phyloP scores from a whole-genome alignment of 2,888 invertebrate species.

The Drosophila longiperda region DNA sequence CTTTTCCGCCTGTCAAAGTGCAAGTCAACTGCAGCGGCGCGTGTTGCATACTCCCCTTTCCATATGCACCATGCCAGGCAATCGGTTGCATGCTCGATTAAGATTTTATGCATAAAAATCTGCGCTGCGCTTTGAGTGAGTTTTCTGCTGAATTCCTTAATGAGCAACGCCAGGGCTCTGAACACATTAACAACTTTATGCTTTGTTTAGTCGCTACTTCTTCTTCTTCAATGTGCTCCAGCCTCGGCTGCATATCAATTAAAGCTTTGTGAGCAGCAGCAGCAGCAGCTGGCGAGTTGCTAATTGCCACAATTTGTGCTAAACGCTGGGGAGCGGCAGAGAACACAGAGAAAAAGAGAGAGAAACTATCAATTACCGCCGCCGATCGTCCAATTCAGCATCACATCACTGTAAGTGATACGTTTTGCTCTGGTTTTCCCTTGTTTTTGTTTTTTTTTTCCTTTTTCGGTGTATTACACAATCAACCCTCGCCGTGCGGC shows the following conservation, averaged over 20 bases:
- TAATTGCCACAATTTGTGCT: conserved; percentile 79
- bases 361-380: conserved; percentile 71
- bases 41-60: conserved; percentile 54
- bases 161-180: conserved; percentile 70
- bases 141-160: conserved; percentile 79
- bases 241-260: conserved; percentile 70
- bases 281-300: conserved; percentile 57
- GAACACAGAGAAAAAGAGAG: conserved; percentile 42
- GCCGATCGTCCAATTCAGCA: conserved; percentile 40
- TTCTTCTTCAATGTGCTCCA: not conserved
- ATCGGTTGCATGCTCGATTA: conserved; percentile 65
- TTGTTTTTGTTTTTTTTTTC: conserved; percentile 5
- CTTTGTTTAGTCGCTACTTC: conserved; percentile 57
- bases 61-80: conserved; percentile 20
- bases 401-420: conserved; percentile 72
- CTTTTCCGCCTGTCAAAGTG: conserved; percentile 62
- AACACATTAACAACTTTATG: conserved; percentile 81
- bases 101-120: conserved; percentile 78
- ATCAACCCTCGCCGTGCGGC: conserved; percentile 51
- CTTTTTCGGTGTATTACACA: conserved; percentile 49
- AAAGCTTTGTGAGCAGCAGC: conserved; percentile 61
- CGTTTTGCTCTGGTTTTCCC: conserved; percentile 45
- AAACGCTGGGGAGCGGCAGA: conserved; percentile 65
- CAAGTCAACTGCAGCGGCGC: conserved; percentile 78
- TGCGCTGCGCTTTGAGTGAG: conserved; percentile 24